Percentiles rank a stretch among this genome's conserved stretches.
Conservation (phyloP, 1,140 invertebrate species). For the Laodelphax striatellus region DNA sequence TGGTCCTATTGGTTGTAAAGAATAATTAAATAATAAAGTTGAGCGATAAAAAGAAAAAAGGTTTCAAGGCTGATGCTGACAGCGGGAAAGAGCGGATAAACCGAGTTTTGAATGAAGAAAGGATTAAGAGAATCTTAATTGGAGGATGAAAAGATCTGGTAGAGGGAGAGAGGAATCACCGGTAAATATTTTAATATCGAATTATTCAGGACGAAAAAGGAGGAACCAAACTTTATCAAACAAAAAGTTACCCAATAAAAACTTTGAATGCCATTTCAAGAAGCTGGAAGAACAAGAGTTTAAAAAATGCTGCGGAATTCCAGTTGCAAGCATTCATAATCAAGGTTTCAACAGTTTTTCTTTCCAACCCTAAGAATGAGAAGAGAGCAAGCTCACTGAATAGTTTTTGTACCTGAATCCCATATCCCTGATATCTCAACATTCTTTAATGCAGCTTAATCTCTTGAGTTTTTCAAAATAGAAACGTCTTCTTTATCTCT, state of each 20-base stretch:
- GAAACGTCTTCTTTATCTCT: too few species aligned
- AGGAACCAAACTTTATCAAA: slow-evolving; percentile 4
- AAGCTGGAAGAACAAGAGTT: not conserved
- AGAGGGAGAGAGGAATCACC: not conserved
- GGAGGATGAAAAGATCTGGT: not conserved
- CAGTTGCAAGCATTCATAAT: not conserved
- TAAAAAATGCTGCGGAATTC: slow-evolving; percentile 2
- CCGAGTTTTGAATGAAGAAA: too few species aligned
- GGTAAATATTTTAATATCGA: not conserved
- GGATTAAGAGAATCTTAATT: not conserved
- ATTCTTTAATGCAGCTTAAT: too few species aligned
- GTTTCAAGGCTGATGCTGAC: too few species aligned
- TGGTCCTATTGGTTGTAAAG: too few species aligned
- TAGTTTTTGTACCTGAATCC: too few species aligned
- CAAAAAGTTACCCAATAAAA: slow-evolving; percentile 14
- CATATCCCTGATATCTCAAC: too few species aligned
- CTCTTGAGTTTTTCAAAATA: too few species aligned
- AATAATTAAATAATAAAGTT: too few species aligned
- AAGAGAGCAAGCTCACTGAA: not conserved
- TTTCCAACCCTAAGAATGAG: not conserved
- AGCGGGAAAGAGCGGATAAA: too few species aligned
- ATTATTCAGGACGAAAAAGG: not conserved
- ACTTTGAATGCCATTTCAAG: slow-evolving; percentile 12
- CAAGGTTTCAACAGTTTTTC: not conserved
- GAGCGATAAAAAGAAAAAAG: too few species aligned